Evolutionary conservation across 2,888 invertebrate genomes (phyloP).

Genomic region (Eristalis intricaria): DNA sequence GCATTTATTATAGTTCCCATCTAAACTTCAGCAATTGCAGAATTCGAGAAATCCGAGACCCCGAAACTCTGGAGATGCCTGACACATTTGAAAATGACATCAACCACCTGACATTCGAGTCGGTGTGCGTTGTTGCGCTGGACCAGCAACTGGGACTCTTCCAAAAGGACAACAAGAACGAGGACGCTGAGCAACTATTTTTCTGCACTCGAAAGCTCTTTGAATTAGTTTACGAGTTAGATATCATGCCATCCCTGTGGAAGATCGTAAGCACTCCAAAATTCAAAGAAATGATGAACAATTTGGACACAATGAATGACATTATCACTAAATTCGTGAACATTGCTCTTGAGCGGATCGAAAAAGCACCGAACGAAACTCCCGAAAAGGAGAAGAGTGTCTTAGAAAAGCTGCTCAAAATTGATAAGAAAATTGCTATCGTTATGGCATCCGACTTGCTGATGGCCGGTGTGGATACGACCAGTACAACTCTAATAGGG

Average conservation of each 20-base stretch:
- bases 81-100: conserved; percentile 81
- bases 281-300: conserved; percentile 74
- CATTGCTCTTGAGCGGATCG: conserved; percentile 74
- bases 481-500: conserved; percentile 83
- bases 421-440: conserved; percentile 82
- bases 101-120: conserved; percentile 84
- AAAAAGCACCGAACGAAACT: conserved; percentile 45
- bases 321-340: conserved; percentile 77
- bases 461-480: conserved; percentile 84
- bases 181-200: conserved; percentile 74
- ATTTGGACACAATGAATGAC: conserved; percentile 73
- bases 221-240: conserved; percentile 73
- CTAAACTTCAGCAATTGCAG: conserved; percentile 66
- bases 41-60: conserved; percentile 74
- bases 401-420: conserved; percentile 82
- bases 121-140: conserved; percentile 78
- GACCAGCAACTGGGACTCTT: conserved; percentile 75
- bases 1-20: neutral
- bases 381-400: conserved; percentile 79
- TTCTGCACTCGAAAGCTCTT: conserved; percentile 65
- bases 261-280: conserved; percentile 76
- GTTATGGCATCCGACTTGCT: conserved; percentile 84
- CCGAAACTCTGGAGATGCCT: conserved; percentile 76
- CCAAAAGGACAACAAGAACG: conserved; percentile 68
- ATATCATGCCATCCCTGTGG: conserved; percentile 78